A percentile compares a stretch with the other conserved stretches of the same genome.
Evolutionary conservation across 2,888 invertebrate genomes (phyloP).

Genomic region (Drymonia ruficornis): DNA sequence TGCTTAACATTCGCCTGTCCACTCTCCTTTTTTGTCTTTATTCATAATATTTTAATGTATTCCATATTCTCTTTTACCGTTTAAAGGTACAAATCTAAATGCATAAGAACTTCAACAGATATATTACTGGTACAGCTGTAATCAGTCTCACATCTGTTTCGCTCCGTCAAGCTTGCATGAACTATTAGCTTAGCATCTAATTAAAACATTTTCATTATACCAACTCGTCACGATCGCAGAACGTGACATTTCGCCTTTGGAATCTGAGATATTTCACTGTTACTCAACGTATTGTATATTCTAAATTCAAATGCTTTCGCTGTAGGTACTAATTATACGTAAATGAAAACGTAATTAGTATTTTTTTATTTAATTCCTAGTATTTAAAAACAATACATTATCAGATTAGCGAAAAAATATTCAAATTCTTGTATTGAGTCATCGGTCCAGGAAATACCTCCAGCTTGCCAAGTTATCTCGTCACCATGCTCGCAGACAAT

Average conservation of each 20-base stretch:
- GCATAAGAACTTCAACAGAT: background rate
- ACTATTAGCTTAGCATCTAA: slow-evolving; percentile 4
- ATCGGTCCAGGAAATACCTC: slow-evolving; percentile 67
- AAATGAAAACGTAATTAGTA: too few species aligned
- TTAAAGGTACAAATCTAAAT: too few species aligned
- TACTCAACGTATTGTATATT: slow-evolving; percentile 5
- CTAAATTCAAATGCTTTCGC: slow-evolving; percentile 5
- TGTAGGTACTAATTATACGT: too few species aligned
- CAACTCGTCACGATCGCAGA: slow-evolving; percentile 1
- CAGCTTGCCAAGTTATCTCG: slow-evolving; percentile 52
- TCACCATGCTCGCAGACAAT: slow-evolving; percentile 31
- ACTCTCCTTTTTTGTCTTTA: too few species aligned
- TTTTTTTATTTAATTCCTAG: too few species aligned
- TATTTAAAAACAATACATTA: too few species aligned
- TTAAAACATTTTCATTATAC: slow-evolving; percentile 1
- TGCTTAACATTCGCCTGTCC: too few species aligned
- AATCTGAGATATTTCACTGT: slow-evolving; percentile 10
- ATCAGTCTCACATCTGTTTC: slow-evolving; percentile 7
- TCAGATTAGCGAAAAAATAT: too few species aligned
- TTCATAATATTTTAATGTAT: too few species aligned
- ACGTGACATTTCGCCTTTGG: slow-evolving; percentile 10
- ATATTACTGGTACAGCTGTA: background rate
- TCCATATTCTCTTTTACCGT: too few species aligned
- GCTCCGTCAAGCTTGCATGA: background rate
- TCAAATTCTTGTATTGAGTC: slow-evolving; percentile 45